Evolutionary conservation across 1,140 invertebrate species (phyloP).

Genomic region (Theocolax elegans): DNA sequence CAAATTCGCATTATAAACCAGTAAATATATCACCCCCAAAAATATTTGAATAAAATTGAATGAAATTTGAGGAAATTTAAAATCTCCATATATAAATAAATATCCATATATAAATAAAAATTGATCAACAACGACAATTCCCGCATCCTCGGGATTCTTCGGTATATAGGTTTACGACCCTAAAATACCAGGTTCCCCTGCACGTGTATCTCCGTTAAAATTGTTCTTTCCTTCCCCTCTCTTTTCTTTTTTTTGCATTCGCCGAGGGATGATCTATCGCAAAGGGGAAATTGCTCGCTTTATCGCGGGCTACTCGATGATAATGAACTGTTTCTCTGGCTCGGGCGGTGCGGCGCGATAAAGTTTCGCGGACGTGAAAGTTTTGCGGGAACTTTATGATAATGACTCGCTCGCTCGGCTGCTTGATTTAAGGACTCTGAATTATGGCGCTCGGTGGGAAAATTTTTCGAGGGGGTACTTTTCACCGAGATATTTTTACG

Average conservation of each 20-base stretch:
- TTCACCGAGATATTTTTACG: neutral
- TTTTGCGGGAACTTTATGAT: slow-evolving; percentile 34
- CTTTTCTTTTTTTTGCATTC: neutral
- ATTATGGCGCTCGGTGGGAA: slow-evolving; percentile 15
- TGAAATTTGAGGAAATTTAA: too few species aligned
- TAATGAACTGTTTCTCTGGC: slow-evolving; percentile 30
- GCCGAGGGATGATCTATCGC: neutral
- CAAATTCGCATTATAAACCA: too few species aligned
- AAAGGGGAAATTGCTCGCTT: too few species aligned
- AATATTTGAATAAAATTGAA: too few species aligned
- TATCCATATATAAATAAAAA: too few species aligned
- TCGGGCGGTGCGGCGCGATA: neutral
- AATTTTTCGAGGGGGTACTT: slow-evolving; percentile 26
- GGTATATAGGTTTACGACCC: too few species aligned
- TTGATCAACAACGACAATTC: too few species aligned
- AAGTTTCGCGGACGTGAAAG: slow-evolving; percentile 11
- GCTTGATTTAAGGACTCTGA: slow-evolving; percentile 13
- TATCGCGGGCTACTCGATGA: slow-evolving; percentile 19
- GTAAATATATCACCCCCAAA: too few species aligned
- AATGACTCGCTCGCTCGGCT: neutral
- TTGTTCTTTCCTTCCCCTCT: neutral
- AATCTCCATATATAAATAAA: too few species aligned
- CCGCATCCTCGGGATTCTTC: too few species aligned
- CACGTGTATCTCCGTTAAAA: too few species aligned
- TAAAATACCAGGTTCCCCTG: too few species aligned